Evolutionary conservation across 2,797 vertebrate species (phyloP), one percentile per base, ranked within the genome.

Genomic region (Gallinago nigripennis): DNA sequence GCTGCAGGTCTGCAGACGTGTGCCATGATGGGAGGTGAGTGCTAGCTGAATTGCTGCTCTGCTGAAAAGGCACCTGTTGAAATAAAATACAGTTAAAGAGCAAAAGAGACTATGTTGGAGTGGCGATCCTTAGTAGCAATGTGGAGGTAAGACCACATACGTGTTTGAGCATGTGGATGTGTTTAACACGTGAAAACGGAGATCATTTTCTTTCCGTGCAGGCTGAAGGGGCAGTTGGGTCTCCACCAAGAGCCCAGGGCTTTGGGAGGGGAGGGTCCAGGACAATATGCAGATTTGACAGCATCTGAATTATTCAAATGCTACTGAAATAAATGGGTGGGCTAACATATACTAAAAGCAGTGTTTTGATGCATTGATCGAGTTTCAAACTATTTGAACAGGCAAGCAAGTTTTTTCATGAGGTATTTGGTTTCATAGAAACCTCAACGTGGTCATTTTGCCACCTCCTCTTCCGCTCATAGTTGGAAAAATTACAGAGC

Each of bases 1-100:
- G 88, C 79, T 91, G 61, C 94, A 94, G 88, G 73, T 92, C 92
- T 81, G 77, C 68, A 65, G 92, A 97, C 41, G 92, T 96, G 95
- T 94, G 77, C 88, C 90, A 83, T 88, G 88, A 95, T 2, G 92
- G 88, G 88, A 88, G 64, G 25, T 95, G 93, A 97, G 91, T 89
- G 95, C 91, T 90, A 89, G 82, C 80, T 96, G 96, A 94, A 76
- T 53, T 43, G 61, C 83, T 92, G 60, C 81, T 79, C 86, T 4
- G 12, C 92, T 82, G 85, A 85, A 92, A 78, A 77, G 87, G 88
- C 88, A 90, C 91, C 90, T 94, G 90, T 41, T 90, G 71, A 92
- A 94, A 96, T 95, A 88, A 96, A 95, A 95, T 76, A 72, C 91
- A 73, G 71, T 80, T 72, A 75, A 33, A 69, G 54, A 89, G 88